Evolutionary conservation across 2,888 invertebrate genomes (phyloP).

Genomic region (Sclerodermus sp.): DNA sequence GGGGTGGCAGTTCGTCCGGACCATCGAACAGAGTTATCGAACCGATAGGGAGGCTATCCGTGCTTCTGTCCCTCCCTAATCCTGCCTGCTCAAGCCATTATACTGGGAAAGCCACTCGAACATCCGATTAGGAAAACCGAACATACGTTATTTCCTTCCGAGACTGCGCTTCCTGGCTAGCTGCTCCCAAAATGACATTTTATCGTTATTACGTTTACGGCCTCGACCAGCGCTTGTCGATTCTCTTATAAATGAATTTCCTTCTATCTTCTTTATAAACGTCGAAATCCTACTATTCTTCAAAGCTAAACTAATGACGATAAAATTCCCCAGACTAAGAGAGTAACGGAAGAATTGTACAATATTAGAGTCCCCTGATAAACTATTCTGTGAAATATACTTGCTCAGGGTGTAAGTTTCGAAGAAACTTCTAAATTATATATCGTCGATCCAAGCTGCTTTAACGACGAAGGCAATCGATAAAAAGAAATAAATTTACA

Average conservation of each 20-base stretch:
- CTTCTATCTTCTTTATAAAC: slow-evolving; percentile 19
- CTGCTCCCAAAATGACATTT: slow-evolving; percentile 29
- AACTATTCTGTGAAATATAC: too few species aligned
- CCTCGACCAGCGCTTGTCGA: slow-evolving; percentile 18
- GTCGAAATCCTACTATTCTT: slow-evolving; percentile 10
- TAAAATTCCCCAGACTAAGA: slow-evolving; percentile 12
- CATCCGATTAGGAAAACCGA: slow-evolving; percentile 50
- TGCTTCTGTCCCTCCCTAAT: slow-evolving; percentile 37
- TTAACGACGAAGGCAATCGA: too few species aligned
- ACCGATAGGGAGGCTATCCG: slow-evolving; percentile 38
- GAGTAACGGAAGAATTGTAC: too few species aligned
- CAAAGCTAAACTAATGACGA: slow-evolving; percentile 15
- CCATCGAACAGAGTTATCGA: slow-evolving; percentile 44
- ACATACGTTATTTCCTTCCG: slow-evolving; percentile 44
- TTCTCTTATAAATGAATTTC: slow-evolving; percentile 28
- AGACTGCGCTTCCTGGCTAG: slow-evolving; percentile 13
- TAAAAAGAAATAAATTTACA: too few species aligned
- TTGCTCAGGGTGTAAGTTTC: too few species aligned
- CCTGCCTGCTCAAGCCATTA: slow-evolving; percentile 41
- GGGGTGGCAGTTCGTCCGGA: slow-evolving; percentile 33
- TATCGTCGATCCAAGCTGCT: too few species aligned
- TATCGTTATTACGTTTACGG: slow-evolving; percentile 34
- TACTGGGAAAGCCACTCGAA: slow-evolving; percentile 47
- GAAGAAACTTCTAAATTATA: too few species aligned
- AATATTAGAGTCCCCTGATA: too few species aligned